Base-by-base conservation (phyloP, 2,113 vertebrate species). In the Sylvietta virens region DNA sequence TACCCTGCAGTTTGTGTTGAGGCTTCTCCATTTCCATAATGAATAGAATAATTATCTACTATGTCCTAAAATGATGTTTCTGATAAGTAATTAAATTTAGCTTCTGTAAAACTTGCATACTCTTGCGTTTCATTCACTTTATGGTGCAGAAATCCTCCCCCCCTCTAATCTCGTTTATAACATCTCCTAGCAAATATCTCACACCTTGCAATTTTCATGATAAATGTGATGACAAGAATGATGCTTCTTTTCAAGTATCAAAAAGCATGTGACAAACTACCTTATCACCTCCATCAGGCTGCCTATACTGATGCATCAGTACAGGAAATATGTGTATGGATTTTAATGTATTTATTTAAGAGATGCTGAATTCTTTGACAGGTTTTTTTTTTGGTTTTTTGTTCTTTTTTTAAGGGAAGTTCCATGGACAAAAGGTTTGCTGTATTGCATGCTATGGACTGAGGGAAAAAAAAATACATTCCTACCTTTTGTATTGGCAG, bases 191-290 rank as follows among this genome's bases (percentile, higher is more conserved):
- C 11, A 73, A 85, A 73, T 70, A 88, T 39, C 18, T 54, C 42
- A 65, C 39, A 60, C 47, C 26, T 88, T 53, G 53, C 22, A 82
- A 66, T 88, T 82, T 85, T 88, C 30, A 42, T 47, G 35, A 92
- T 51, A 86, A 90, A 90, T 53, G 13, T 26, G 42, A 70, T 58
- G 51, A 62, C 78, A 90, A 77, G 64, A 72, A 64, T 6, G 5
- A 71, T 69, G n/a, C 15, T 53, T 40, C 56, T 69, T 83, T 72
- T 70, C 28, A 91, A 77, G 42, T 53, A n/a, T n/a, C n/a, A 40
- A 91, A 91, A 86, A 81, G 26, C 45, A 61, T 9, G 10, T 64
- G 64, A 87, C 39, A 86, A 88, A 69, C 24, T 69, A 88, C 27
- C 28, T 78, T 57, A 69, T 56, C 24, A 50, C 13, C 10, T 79